A percentile compares a stretch with the other conserved stretches of the same genome.
phyloP scores from a whole-genome alignment of 35 echinoderm and acorn worm genomes.

The Strongylocentrotus purpuratus region DNA sequence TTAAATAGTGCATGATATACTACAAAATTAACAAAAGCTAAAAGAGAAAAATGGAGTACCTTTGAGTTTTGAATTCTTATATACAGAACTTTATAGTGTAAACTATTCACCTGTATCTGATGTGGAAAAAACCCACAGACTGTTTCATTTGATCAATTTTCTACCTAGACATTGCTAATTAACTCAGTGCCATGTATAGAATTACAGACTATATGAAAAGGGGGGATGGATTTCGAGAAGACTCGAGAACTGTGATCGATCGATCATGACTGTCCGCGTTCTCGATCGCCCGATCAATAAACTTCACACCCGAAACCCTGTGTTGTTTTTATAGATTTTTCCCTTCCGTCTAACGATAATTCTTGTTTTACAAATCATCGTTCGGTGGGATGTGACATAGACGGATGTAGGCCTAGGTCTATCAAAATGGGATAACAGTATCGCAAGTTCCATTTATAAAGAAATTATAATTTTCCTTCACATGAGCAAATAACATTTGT shows the following conservation, averaged over 20 bases:
- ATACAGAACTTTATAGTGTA: no score
- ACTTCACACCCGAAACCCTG: background rate
- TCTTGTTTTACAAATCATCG: background rate
- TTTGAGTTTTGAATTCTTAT: no score
- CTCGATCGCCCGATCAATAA: background rate
- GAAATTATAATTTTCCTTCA: no score
- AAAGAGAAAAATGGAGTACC: no score
- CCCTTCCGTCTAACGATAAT: background rate
- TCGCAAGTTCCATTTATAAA: no score
- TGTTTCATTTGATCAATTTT: background rate
- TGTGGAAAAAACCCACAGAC: no score
- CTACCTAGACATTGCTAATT: background rate
- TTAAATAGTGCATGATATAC: no score
- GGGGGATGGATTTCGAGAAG: background rate
- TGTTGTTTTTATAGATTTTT: slow-evolving; percentile 5
- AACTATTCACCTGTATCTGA: no score
- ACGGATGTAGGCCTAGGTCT: background rate
- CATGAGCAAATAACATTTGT: no score
- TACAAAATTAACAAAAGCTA: no score
- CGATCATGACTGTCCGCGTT: slow-evolving; percentile 8
- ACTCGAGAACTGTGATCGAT: background rate
- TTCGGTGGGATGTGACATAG: background rate
- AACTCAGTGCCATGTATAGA: background rate
- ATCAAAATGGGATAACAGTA: background rate
- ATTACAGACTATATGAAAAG: background rate